A percentile compares a stretch with the other conserved stretches of the same genome.
Evolutionary conservation across 2,888 invertebrate species (phyloP).

Genomic region (Amaurobius ferox): DNA sequence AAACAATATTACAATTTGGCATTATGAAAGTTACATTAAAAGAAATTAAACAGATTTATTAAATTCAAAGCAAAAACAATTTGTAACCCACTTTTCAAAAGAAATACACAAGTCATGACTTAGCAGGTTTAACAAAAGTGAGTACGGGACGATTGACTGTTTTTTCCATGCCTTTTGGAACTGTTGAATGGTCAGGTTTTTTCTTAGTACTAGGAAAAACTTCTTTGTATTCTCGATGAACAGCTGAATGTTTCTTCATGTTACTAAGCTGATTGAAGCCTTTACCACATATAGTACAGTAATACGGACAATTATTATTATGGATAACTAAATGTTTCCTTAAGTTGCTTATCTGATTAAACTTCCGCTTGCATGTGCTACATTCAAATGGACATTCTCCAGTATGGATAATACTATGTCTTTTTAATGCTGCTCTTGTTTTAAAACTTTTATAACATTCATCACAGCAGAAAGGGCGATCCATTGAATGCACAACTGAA

Average conservation of each 20-base stretch:
- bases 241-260: slow-evolving; percentile 56
- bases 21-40: no score
- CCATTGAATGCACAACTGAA: slow-evolving; percentile 47
- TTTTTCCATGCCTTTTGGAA: slow-evolving; percentile 18
- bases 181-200: slow-evolving; percentile 12
- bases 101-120: neutral
- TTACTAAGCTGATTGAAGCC: slow-evolving; percentile 69
- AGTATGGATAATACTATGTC: slow-evolving; percentile 62
- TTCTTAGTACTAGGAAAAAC: neutral
- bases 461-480: slow-evolving; percentile 52
- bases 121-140: slow-evolving; percentile 57
- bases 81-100: no score
- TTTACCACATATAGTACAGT: slow-evolving; percentile 59
- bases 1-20: no score
- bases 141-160: slow-evolving; percentile 42
- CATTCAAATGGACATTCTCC: slow-evolving; percentile 67
- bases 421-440: slow-evolving; percentile 57
- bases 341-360: slow-evolving; percentile 68
- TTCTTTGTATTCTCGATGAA: slow-evolving; percentile 29
- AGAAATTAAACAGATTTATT: no score
- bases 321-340: slow-evolving; percentile 66
- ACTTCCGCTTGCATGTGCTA: slow-evolving; percentile 58
- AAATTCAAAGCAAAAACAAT: no score
- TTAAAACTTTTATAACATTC: slow-evolving; percentile 58
- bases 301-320: slow-evolving; percentile 64